phyloP scores from a whole-genome alignment of 2,113 vertebrate genomes.

The Boleophthalmus pectinirostris region DNA sequence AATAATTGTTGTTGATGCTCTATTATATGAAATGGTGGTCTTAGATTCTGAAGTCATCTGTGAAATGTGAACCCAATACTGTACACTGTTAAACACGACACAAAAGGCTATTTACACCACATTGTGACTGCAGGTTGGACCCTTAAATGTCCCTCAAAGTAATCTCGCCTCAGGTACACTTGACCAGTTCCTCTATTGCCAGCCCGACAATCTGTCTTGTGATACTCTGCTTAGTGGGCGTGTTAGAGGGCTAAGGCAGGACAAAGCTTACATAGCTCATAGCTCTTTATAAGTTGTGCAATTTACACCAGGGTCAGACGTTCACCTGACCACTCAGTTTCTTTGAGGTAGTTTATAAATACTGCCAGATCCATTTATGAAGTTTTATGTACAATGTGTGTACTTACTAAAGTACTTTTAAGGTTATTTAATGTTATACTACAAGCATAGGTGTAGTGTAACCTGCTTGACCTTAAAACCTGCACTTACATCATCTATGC shows the following conservation, averaged over 20 bases:
- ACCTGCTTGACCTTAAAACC: no score
- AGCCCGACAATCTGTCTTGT: conserved; percentile 60
- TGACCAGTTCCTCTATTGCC: conserved; percentile 50
- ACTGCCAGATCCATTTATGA: neutral
- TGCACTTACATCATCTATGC: no score
- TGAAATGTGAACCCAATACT: conserved; percentile 74
- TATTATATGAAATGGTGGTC: neutral
- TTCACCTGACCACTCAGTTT: conserved; percentile 19
- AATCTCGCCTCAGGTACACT: conserved; percentile 71
- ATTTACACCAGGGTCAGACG: conserved; percentile 53
- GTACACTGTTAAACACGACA: conserved; percentile 69
- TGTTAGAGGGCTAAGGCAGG: conserved; percentile 52
- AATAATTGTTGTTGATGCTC: neutral
- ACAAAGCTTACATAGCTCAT: conserved; percentile 57
- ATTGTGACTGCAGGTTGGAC: conserved; percentile 58
- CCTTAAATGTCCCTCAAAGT: conserved; percentile 72
- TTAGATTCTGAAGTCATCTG: conserved; percentile 55
- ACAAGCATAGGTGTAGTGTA: no score
- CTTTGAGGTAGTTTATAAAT: neutral
- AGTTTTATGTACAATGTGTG: neutral
- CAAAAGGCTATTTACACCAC: conserved; percentile 71
- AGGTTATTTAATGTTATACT: neutral
- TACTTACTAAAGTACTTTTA: neutral
- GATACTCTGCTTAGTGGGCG: conserved; percentile 47
- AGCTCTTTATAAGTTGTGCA: conserved; percentile 53